These are phyloP conservation scores for Choristoneura fumiferana DNA, from an alignment of 1,140 invertebrate species.

Conservation along the genomic window DNA sequence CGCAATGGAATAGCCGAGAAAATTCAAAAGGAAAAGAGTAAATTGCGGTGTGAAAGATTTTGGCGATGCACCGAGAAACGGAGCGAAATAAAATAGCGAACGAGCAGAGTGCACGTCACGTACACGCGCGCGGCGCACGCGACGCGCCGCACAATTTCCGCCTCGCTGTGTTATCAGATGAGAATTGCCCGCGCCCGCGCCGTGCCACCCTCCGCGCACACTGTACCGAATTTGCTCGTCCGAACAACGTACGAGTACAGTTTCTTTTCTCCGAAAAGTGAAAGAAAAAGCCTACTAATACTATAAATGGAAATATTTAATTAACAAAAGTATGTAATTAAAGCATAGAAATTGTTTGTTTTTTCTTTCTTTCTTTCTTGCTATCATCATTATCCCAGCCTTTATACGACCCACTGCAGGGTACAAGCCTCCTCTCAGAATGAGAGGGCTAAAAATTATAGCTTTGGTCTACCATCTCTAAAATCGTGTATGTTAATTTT, in stretches of 20 bases:
- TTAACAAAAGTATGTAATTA: too few species aligned
- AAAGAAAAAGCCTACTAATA: neutral
- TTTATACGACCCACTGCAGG: too few species aligned
- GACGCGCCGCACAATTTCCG: conserved; percentile 72
- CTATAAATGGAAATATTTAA: too few species aligned
- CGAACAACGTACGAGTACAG: conserved; percentile 6
- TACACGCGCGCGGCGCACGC: conserved; percentile 61
- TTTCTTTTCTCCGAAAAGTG: neutral
- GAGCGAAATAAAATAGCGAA: conserved; percentile 49
- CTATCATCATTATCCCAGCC: too few species aligned
- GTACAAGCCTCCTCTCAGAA: too few species aligned
- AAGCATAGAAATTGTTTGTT: too few species aligned
- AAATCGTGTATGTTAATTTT: too few species aligned
- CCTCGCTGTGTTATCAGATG: conserved; percentile 57
- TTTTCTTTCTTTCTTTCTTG: too few species aligned
- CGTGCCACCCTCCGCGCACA: conserved; percentile 5
- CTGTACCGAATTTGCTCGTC: neutral
- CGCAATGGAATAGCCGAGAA: conserved; percentile 21
- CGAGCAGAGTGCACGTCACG: conserved; percentile 52
- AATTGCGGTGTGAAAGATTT: conserved; percentile 39
- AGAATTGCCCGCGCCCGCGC: conserved; percentile 31
- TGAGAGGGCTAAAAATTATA: too few species aligned
- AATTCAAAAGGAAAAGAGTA: conserved; percentile 26
- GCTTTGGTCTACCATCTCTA: too few species aligned
- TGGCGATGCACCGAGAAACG: conserved; percentile 37